Evolutionary conservation across 2,113 vertebrate species (phyloP).

Genomic region (Puma concolor): DNA sequence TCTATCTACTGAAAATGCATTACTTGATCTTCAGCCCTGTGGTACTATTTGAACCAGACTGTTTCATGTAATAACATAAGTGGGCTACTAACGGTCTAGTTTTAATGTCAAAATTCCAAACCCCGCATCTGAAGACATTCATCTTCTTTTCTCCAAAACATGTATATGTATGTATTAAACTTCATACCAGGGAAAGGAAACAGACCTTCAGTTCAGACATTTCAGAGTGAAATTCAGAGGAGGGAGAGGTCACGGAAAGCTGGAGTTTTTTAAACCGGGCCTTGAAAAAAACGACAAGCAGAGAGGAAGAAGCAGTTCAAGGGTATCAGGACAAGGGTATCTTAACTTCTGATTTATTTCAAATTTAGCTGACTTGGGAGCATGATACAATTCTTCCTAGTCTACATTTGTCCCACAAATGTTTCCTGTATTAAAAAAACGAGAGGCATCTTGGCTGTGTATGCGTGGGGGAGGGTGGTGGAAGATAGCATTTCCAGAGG

Average conservation of each 20-base stretch:
- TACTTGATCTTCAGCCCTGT: not conserved
- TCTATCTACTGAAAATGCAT: not conserved
- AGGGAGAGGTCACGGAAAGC: not conserved
- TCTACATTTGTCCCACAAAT: conserved; percentile 64
- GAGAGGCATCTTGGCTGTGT: conserved; percentile 73
- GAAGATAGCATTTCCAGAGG: conserved; percentile 70
- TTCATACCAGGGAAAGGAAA: not conserved
- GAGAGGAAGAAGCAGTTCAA: conserved; percentile 2
- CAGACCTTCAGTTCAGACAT: not conserved
- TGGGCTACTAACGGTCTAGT: not conserved
- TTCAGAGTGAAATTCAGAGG: not conserved
- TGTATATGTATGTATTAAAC: not conserved
- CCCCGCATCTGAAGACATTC: not conserved
- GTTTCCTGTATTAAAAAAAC: conserved; percentile 76
- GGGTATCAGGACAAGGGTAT: not conserved
- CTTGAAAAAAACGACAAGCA: conserved; percentile 30
- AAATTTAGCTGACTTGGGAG: conserved; percentile 49
- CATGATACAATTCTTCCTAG: not conserved
- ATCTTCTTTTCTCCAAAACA: not conserved
- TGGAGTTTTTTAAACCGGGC: not conserved
- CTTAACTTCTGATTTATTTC: conserved; percentile 55
- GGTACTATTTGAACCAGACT: not conserved
- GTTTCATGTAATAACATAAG: not conserved
- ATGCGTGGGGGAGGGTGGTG: conserved; percentile 53
- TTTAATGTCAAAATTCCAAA: not conserved